phyloP scores from a whole-genome alignment of 1,140 invertebrate species.

The Cryptotermes secundus region DNA sequence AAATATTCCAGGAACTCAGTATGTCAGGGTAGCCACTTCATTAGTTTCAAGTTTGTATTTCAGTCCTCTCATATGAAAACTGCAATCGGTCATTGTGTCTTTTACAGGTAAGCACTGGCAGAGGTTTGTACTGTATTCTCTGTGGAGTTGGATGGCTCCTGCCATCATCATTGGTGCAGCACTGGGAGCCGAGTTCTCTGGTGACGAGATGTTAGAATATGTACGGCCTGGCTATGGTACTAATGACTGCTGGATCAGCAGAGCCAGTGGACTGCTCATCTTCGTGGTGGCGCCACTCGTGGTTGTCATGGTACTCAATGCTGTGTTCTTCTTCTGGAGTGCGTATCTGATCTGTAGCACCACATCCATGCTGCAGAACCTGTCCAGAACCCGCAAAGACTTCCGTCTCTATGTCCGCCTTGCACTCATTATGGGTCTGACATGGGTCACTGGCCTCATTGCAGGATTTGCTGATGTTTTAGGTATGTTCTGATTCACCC shows the following conservation, averaged over 20 bases:
- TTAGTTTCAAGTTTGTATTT: too few species aligned
- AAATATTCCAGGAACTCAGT: too few species aligned
- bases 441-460: constrained; percentile 55
- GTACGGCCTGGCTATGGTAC: constrained; percentile 52
- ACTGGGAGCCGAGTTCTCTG: constrained; percentile 51
- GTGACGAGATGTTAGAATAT: constrained; percentile 42
- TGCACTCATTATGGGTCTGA: constrained; percentile 55
- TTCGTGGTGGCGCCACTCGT: constrained; percentile 56
- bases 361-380: constrained; percentile 28
- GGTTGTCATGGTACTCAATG: constrained; percentile 52
- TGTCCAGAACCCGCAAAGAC: constrained; percentile 44
- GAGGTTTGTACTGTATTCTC: constrained; percentile 53
- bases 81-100: too few species aligned
- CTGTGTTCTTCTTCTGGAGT: constrained; percentile 54
- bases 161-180: constrained; percentile 51
- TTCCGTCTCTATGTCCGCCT: constrained; percentile 59
- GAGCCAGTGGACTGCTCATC: constrained; percentile 49
- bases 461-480: constrained; percentile 49
- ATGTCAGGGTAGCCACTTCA: too few species aligned
- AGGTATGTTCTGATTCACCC: constrained; percentile 24
- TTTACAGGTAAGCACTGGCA: constrained; percentile 44
- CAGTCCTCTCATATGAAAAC: too few species aligned
- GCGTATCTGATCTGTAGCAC: constrained; percentile 52
- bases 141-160: constrained; percentile 57
- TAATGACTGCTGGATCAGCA: constrained; percentile 55